These are phyloP conservation scores for Rhincodon typus DNA, from an alignment of 2,797 vertebrate genomes.

Conservation along the genomic window DNA sequence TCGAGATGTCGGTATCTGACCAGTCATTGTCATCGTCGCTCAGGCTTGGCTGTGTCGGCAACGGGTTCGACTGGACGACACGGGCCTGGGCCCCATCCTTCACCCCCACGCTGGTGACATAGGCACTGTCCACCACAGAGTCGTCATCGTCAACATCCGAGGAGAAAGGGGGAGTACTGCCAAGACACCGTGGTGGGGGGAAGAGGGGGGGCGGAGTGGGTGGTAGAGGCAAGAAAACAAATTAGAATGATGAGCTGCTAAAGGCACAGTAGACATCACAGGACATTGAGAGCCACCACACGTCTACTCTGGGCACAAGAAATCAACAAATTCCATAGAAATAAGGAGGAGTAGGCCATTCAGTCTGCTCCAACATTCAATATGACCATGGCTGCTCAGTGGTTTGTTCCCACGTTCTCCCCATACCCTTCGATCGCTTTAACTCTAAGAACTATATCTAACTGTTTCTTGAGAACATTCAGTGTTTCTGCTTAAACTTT, in stretches of 20 bases:
- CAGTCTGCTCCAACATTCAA: too few relatives aligned
- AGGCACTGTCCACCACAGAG: conserved; percentile 39
- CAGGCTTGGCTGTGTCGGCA: conserved; percentile 37
- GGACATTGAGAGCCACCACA: neutral
- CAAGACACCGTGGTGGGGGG: neutral
- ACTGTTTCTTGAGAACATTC: too few relatives aligned
- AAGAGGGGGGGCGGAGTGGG: neutral
- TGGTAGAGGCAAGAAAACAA: neutral
- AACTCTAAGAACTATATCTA: too few relatives aligned
- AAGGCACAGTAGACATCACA: neutral
- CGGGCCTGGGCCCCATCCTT: conserved; percentile 36
- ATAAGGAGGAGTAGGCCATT: too few relatives aligned
- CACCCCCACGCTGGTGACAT: conserved; percentile 41
- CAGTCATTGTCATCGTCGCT: conserved; percentile 43
- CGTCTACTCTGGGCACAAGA: too few relatives aligned
- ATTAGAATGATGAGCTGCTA: neutral
- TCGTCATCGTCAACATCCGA: conserved; percentile 54
- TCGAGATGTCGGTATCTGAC: conserved; percentile 51
- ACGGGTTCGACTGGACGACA: conserved; percentile 31
- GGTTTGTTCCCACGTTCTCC: too few relatives aligned
- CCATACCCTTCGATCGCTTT: too few relatives aligned
- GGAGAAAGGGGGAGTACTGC: conserved; percentile 60
- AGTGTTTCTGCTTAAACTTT: too few relatives aligned
- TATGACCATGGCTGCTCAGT: too few relatives aligned
- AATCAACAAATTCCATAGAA: too few relatives aligned